phyloP scores from a whole-genome alignment of 2,888 invertebrate genomes.

The Charanyca ferruginea region DNA sequence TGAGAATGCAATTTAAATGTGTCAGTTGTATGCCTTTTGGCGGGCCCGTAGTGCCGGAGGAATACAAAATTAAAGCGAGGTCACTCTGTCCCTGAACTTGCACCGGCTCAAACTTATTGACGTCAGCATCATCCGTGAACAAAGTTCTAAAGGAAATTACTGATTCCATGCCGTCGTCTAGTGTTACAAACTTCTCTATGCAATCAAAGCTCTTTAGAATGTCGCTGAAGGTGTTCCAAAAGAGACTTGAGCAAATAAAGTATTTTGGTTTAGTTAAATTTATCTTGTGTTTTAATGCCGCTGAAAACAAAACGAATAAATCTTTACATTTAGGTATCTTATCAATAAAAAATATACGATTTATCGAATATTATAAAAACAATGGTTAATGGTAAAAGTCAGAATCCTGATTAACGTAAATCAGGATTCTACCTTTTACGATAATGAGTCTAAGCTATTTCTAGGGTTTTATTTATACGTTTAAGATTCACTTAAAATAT shows the following conservation, averaged over 20 bases:
- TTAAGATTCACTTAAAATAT: background rate
- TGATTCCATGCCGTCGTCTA: slow-evolving; percentile 70
- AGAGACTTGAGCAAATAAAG: slow-evolving; percentile 91
- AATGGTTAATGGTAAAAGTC: background rate
- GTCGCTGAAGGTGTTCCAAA: slow-evolving; percentile 82
- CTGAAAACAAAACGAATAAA: slow-evolving; percentile 78
- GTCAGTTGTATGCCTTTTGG: slow-evolving; percentile 93
- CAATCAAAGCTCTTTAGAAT: slow-evolving; percentile 72
- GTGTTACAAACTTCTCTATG: slow-evolving; percentile 73
- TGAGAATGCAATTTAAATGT: slow-evolving; percentile 89
- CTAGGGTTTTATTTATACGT: slow-evolving; percentile 12
- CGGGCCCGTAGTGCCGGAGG: slow-evolving; percentile 93
- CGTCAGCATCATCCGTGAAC: slow-evolving; percentile 68
- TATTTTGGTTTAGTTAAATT: slow-evolving; percentile 92
- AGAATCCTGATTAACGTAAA: too few species aligned
- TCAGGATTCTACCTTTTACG: slow-evolving; percentile 3
- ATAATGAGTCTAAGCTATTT: background rate
- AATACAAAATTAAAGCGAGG: slow-evolving; percentile 90
- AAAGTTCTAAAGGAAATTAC: slow-evolving; percentile 71
- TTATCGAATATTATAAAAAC: background rate
- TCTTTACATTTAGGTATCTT: slow-evolving; percentile 3
- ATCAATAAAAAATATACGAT: slow-evolving; percentile 2
- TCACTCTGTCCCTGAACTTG: slow-evolving; percentile 84
- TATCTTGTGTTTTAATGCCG: slow-evolving; percentile 92
- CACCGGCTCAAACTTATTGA: slow-evolving; percentile 80